These are phyloP conservation scores for Paguma larvata DNA, from an alignment of 2,797 vertebrate species.

Conservation along the genomic window DNA sequence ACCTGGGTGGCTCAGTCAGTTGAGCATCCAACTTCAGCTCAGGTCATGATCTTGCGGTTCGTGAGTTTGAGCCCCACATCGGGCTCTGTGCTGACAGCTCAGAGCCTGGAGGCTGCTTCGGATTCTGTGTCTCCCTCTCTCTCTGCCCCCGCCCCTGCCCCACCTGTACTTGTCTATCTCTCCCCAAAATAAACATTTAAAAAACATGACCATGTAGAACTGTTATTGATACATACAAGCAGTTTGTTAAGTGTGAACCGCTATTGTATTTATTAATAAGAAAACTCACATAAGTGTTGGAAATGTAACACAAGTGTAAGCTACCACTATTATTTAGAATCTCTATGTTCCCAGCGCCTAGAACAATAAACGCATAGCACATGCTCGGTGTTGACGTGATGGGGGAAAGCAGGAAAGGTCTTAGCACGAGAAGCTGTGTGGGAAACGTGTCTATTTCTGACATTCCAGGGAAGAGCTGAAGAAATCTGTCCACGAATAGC, in stretches of 20 bases:
- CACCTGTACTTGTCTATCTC: no score
- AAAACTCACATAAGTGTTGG: not conserved
- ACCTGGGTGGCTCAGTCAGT: no score
- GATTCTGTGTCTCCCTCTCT: no score
- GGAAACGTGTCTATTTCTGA: not conserved
- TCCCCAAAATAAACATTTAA: no score
- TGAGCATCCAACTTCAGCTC: no score
- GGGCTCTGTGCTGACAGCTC: no score
- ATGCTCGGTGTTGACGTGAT: not conserved
- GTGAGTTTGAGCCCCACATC: no score
- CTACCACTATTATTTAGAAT: conserved; percentile 10
- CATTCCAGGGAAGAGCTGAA: not conserved
- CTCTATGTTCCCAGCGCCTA: not conserved
- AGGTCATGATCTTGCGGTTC: no score
- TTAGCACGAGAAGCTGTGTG: conserved; percentile 33
- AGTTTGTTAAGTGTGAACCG: not conserved
- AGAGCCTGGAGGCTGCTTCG: no score
- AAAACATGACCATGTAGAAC: not conserved
- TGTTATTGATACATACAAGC: not conserved
- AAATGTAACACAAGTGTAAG: not conserved
- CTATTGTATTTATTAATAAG: conserved; percentile 41
- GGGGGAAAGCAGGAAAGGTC: not conserved
- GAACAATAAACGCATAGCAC: not conserved
- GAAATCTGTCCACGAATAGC: not conserved
- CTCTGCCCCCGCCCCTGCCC: no score